phyloP scores from a whole-genome alignment of 2,797 vertebrate species.

The Enteromius viviparus region DNA sequence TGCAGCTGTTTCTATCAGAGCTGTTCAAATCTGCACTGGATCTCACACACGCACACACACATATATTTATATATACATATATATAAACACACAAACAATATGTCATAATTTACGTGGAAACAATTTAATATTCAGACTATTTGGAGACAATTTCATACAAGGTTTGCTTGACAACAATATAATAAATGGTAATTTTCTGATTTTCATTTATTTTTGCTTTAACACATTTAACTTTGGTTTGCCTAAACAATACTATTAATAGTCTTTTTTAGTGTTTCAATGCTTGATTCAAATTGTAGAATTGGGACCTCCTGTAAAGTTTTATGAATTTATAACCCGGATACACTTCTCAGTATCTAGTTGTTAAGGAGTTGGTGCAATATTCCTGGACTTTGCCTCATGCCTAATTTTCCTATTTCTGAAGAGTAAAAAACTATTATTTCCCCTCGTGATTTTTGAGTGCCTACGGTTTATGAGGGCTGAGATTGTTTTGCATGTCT shows the following conservation, averaged over 20 bases:
- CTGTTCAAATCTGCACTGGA: neutral
- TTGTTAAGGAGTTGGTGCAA: conserved; percentile 18
- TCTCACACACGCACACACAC: neutral
- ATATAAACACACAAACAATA: neutral
- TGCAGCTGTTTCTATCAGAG: neutral
- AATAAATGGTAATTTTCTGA: conserved; percentile 24
- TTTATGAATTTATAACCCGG: neutral
- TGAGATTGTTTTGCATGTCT: conserved; percentile 36
- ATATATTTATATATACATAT: neutral
- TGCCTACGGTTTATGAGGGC: conserved; percentile 21
- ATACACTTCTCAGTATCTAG: neutral
- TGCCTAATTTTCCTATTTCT: neutral
- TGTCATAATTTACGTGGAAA: neutral
- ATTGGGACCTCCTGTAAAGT: neutral
- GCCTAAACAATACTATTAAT: conserved; percentile 19
- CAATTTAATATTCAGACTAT: neutral
- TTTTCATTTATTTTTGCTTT: neutral
- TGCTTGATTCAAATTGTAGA: neutral
- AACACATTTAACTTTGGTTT: conserved; percentile 16
- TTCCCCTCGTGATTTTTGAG: neutral
- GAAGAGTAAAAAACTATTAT: neutral
- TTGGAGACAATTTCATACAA: conserved; percentile 10
- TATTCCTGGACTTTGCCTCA: conserved; percentile 12
- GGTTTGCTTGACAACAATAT: conserved; percentile 12
- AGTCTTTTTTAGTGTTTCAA: neutral